Base-by-base conservation (phyloP, 2,113 vertebrate species). In the Eudyptes chrysolophus region DNA sequence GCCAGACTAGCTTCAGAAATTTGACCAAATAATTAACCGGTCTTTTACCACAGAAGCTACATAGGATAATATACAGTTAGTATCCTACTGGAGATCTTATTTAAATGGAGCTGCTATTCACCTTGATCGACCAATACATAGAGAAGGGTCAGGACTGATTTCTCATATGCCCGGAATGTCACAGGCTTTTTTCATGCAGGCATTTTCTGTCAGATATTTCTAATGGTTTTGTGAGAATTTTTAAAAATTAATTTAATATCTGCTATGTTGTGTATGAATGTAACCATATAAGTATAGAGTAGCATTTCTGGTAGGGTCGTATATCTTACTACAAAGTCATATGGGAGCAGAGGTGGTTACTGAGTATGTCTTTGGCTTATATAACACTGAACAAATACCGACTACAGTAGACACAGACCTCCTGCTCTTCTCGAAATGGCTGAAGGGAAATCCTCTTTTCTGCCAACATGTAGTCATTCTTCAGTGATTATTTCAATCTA, bases 101-200 rank as follows among this genome's bases (percentile, higher is more conserved):
- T 79, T 78, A 91, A 89, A 90, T 90, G 87, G 74, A 64, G 40
- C 65, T 91, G 80, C 69, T 91, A 8, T 79, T 96, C 89, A 92
- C 74, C 62, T 69, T 72, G 57, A 96, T 76, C 11, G 38, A 92
- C 66, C 74, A 42, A 65, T 36, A 68, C 36, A 21, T 34, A 83
- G 22, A 21, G 72, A 95, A 97, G 92, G 87, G 85, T 95, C 92
- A 96, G 55, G 51, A 58, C 64, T 61, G n/a, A 69, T 76, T 96
- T 89, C 78, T 94, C 66, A 87, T 87, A 72, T 71, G 44, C 80
- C 72, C 20, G 6, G 60, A 96, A 95, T 87, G 91, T 89, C 77
- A 91, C 57, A 42, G 77, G n/a, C 21, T 84, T 82, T 94, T 69
- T 85, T 96, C 78, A 92, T 76, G 51, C 13, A 32, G 57, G 24